Evolutionary conservation across 2,888 invertebrate genomes (phyloP), one percentile per base, ranked within the genome.

Genomic region (Euproctis similis): DNA sequence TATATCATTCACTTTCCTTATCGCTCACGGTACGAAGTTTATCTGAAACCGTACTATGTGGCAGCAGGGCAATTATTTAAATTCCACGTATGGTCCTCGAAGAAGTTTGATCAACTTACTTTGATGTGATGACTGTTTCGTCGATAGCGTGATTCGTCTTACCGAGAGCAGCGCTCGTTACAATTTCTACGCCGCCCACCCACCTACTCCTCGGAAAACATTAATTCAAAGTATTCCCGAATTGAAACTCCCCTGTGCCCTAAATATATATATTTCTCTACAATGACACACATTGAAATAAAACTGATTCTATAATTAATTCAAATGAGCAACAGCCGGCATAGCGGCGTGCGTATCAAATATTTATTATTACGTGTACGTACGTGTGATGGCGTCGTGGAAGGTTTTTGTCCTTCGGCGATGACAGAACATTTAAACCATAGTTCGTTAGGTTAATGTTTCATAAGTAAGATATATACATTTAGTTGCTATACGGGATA

Each of bases 161-260:
- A 31, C 30, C 27, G 28, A 34, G 36, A 36, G 27, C n/a, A n/a
- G n/a, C 40, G 39, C 44, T 28, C 43, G 51, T 52, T 44, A 43
- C 41, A 18, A 25, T 32, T 31, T 39, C 28, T 27, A 43, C 61
- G 55, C 68, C n/a, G n/a, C n/a, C n/a, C n/a, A n/a, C n/a, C 61
- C 54, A 58, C 55, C 31, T 39, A 35, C 39, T 58, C 48, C 50
- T 59, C 50, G 49, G 58, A 58, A 46, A 52, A 48, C 65, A 29
- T 68, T 66, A 62, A 68, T 67, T 66, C 58, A 59, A 49, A 50
- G n/a, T 57, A 49, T 57, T 53, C 39, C 36, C 39, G 59, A 53
- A 62, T 58, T 58, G 59, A 64, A n/a, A n/a, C n/a, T n/a, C n/a
- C n/a, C n/a, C 53, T 54, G 41, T 48, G 53, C 51, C 60, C 63